A percentile compares a stretch with the other conserved stretches of the same genome.
Evolutionary conservation across 2,888 invertebrate genomes (phyloP).

Genomic region (Noctuana brunneofusca): DNA sequence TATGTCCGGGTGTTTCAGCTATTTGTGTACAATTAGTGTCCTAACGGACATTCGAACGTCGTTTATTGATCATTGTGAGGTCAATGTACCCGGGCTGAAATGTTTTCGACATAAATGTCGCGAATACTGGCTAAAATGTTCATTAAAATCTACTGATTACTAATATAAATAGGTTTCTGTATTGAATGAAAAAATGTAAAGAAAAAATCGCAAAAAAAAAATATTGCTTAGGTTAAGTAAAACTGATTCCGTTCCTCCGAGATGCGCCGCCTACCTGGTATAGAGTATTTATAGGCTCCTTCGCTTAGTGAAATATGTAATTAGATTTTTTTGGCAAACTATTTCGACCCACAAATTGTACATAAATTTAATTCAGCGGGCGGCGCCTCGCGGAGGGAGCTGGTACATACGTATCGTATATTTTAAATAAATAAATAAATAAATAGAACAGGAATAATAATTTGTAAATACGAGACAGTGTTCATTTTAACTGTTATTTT

Average conservation of each 20-base stretch:
- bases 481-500: conserved; percentile 78
- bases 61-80: background rate
- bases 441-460: conserved; percentile 51
- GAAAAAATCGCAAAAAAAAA: conserved; percentile 51
- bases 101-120: conserved; percentile 37
- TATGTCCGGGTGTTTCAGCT: conserved; percentile 44
- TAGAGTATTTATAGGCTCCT: conserved; percentile 46
- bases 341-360: conserved; percentile 55
- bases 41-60: conserved; percentile 2
- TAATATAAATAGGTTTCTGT: conserved; percentile 66
- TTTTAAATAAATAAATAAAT: conserved; percentile 47
- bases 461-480: conserved; percentile 76
- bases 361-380: conserved; percentile 47
- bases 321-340: conserved; percentile 47
- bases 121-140: conserved; percentile 57
- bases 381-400: conserved; percentile 45
- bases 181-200: conserved; percentile 57
- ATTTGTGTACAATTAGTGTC: conserved; percentile 18
- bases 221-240: conserved; percentile 53
- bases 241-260: conserved; percentile 49
- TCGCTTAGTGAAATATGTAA: conserved; percentile 40
- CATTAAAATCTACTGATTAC: conserved; percentile 60
- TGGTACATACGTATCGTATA: conserved; percentile 64
- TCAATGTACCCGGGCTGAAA: conserved; percentile 20
- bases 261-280: conserved; percentile 44